A percentile compares a stretch with the other conserved stretches of the same genome.
These are phyloP conservation scores for Cheilosia pagana DNA, from an alignment of 2,888 invertebrate species.

Conservation along the genomic window DNA sequence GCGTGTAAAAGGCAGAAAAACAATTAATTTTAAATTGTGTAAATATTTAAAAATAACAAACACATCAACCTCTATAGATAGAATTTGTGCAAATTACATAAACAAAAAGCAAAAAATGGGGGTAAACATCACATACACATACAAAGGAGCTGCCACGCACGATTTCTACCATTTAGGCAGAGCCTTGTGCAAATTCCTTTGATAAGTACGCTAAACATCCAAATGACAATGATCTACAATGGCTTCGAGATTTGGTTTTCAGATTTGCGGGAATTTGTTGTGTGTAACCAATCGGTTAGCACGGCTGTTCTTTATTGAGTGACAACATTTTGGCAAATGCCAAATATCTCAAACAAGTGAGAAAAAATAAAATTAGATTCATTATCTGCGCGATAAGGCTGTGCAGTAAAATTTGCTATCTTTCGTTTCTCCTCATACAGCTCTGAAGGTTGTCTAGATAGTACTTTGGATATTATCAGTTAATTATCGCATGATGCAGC, in stretches of 20 bases:
- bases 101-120: background rate
- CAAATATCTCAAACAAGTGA: too few relatives aligned
- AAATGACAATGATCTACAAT: conserved; percentile 47
- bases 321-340: conserved; percentile 3
- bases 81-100: conserved; percentile 25
- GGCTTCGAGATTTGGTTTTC: conserved; percentile 16
- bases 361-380: too few relatives aligned
- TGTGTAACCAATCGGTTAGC: conserved; percentile 21
- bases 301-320: background rate
- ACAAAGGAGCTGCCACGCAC: conserved; percentile 23
- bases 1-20: conserved; percentile 24
- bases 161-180: conserved; percentile 38
- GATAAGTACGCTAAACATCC: conserved; percentile 36
- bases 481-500: too few relatives aligned
- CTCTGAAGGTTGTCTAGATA: too few relatives aligned
- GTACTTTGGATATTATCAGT: too few relatives aligned
- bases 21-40: conserved; percentile 41
- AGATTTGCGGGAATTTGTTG: background rate
- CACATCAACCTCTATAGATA: background rate
- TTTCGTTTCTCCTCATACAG: too few relatives aligned
- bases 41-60: conserved; percentile 41
- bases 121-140: background rate
- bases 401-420: too few relatives aligned
- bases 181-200: background rate
- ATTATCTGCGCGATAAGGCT: too few relatives aligned